Base-by-base conservation (phyloP, 2,888 invertebrate species). In the Patella ulyssiponensis region DNA sequence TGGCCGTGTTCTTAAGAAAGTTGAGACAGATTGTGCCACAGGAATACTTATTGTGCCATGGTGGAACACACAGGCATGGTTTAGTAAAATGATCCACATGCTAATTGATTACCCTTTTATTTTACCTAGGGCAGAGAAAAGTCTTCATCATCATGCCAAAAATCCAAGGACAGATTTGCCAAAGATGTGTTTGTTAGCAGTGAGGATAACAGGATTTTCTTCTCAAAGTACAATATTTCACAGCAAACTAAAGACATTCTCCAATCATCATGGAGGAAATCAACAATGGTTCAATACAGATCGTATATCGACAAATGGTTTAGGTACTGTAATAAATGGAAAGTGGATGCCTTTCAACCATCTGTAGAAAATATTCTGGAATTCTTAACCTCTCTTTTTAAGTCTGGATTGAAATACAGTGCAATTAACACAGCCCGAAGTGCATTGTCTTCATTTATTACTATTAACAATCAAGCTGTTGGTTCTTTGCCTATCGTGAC, bases 401-500 rank as follows among this genome's bases (percentile, higher is more conserved):
- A 71, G 2, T 11, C 20, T n/a, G 79, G 77, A 23, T 17, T 73
- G 54, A 64, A 73, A 3, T 81, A 79, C 71, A 74, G 76, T 54
- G 69, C 73, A 1, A 14, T 82, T 9, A 75, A 74, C 51, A 78
- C 79, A 52, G 73, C 77, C 15, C 20, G 77, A 23, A 44, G 75
- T 12, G 79, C 74, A 5, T 33, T 75, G 5, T 73, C 79, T 5
- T n/a, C 81, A n/a, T 20, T 80, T 15, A 76, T 72, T 23, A 71
- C 74, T 69, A 17, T 71, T 17, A 17, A 70, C 1, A 79, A 78
- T 69, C 75, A 64, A 23, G n/a, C 69, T 23, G 72, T 75, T 23
- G 80, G 81, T 56, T 5, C 70, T 14, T 77, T 79, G 51, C 81
- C 81, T 12, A 44, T 79, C 20, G 69, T 76, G 12, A 75, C 51